A percentile compares a stretch with the other conserved stretches of the same genome.
phyloP scores from a whole-genome alignment of 2,113 vertebrate genomes.

The Ramphastos sulfuratus region DNA sequence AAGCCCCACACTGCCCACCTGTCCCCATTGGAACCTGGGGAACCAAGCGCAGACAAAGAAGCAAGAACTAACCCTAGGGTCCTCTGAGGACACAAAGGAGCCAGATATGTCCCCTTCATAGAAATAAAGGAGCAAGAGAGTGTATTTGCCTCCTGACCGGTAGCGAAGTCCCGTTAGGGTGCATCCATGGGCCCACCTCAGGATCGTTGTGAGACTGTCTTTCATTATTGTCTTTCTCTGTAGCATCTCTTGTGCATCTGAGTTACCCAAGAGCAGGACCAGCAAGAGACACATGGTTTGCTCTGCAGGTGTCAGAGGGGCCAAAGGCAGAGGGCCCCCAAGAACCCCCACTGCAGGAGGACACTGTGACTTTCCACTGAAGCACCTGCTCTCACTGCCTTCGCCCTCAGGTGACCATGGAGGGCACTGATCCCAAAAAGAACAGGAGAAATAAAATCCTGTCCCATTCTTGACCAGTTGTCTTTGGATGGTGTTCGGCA shows the following conservation, averaged over 20 bases:
- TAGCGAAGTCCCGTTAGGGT: not conserved
- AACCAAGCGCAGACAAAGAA: not conserved
- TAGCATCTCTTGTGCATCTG: not conserved
- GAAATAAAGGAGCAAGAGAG: not conserved
- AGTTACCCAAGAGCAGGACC: not conserved
- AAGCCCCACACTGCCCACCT: fast-evolving
- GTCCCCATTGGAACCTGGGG: fast-evolving
- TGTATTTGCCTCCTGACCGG: not conserved
- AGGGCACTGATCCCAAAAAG: not conserved
- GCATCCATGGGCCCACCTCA: not conserved
- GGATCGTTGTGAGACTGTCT: fast-evolving
- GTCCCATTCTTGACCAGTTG: fast-evolving
- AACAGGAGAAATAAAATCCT: not conserved
- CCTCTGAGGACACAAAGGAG: not conserved
- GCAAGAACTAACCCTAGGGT: not conserved
- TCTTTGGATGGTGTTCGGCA: not conserved
- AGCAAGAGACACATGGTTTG: fast-evolving
- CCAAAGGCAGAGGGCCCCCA: not conserved
- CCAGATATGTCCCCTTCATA: not conserved
- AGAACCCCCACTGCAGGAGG: not conserved
- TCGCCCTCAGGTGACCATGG: not conserved
- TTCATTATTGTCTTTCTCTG: not conserved
- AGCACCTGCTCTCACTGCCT: not conserved
- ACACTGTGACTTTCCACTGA: fast-evolving
- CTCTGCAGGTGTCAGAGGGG: no score